A percentile compares a stretch with the other conserved stretches of the same genome.
Evolutionary conservation across 2,888 invertebrate species (phyloP).

Genomic region (Dione vanillae): DNA sequence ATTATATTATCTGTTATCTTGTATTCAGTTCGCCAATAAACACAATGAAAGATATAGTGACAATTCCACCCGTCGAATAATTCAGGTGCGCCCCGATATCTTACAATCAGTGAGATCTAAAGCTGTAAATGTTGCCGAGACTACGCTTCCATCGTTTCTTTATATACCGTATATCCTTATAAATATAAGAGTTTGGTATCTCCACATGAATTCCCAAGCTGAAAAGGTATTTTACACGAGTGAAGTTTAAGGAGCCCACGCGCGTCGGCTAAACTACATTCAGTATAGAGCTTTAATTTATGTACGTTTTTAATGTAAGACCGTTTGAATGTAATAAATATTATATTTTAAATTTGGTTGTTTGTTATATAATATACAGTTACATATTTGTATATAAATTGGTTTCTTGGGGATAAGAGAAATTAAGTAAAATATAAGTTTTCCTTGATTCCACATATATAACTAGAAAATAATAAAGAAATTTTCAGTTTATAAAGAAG

Average conservation of each 20-base stretch:
- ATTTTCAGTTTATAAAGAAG: neutral
- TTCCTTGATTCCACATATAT: too few species aligned
- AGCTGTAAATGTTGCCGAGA: conserved; percentile 59
- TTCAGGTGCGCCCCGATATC: conserved; percentile 75
- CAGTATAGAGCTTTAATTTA: conserved; percentile 59
- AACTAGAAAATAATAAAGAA: neutral
- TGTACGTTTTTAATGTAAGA: neutral
- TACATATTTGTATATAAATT: neutral
- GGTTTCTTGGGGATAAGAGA: neutral
- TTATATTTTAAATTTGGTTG: neutral
- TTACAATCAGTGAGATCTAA: conserved; percentile 81
- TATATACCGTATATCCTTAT: conserved; percentile 77
- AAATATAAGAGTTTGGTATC: conserved; percentile 80
- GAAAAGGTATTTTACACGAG: conserved; percentile 79
- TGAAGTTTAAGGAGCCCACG: conserved; percentile 55
- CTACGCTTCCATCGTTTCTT: conserved; percentile 74
- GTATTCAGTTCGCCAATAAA: conserved; percentile 62
- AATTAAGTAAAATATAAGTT: too few species aligned
- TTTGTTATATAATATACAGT: neutral
- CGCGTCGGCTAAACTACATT: conserved; percentile 57
- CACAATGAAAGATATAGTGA: conserved; percentile 64
- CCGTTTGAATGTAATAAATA: neutral
- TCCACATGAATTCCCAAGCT: conserved; percentile 79
- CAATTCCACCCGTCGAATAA: conserved; percentile 80
- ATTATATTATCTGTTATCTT: conserved; percentile 63